Conservation (phyloP, 2,888 invertebrate species). For the Drosophila koepferae region DNA sequence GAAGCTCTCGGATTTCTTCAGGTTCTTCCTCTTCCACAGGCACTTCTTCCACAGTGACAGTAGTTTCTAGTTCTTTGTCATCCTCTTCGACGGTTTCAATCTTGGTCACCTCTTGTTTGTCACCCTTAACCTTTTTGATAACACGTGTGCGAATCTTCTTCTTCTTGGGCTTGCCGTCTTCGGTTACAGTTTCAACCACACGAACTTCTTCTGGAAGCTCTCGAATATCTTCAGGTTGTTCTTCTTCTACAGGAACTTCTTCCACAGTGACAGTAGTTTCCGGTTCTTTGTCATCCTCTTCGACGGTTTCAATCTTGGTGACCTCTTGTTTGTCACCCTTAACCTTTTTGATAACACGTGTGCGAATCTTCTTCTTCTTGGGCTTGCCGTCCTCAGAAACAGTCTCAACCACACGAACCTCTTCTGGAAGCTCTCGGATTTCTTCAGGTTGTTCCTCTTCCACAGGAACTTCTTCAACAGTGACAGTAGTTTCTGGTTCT, state of each 20-base stretch:
- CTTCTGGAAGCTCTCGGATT: neutral
- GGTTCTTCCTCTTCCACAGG: constrained; percentile 12
- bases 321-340: constrained; percentile 5
- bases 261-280: neutral
- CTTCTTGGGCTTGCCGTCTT: neutral
- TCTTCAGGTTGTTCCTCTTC: neutral
- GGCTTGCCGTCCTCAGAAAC: neutral
- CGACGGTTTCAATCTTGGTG: constrained; percentile 21
- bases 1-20: constrained; percentile 18
- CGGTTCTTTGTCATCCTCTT: constrained; percentile 3
- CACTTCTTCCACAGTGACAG: neutral
- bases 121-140: constrained; percentile 6
- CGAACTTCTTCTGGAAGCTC: constrained; percentile 7
- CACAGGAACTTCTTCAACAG: neutral
- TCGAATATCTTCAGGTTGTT: neutral
- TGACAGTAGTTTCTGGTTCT: constrained; percentile 1
- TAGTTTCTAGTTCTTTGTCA: constrained; percentile 3
- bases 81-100: constrained; percentile 6
- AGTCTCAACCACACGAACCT: neutral
- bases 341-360: constrained; percentile 10
- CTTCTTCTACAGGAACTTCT: neutral
- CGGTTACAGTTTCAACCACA: neutral
- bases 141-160: constrained; percentile 6
- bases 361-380: constrained; percentile 5
- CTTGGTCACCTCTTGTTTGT: constrained; percentile 19